A percentile compares a stretch with the other conserved stretches of the same genome.
These are phyloP conservation scores for Diuraphis noxia DNA, from an alignment of 1,140 invertebrate species.

Conservation along the genomic window DNA sequence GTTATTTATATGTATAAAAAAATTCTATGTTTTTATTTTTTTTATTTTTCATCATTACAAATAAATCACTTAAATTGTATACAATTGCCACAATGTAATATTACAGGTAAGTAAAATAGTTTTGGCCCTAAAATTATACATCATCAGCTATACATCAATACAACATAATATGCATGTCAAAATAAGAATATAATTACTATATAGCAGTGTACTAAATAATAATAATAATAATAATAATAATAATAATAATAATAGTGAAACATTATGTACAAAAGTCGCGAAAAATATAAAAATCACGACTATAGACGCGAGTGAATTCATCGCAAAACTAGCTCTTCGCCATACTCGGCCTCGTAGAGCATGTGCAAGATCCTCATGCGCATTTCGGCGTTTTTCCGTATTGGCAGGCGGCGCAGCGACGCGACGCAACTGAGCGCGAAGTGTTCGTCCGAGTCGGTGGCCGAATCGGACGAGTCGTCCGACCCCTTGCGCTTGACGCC, in stretches of 20 bases:
- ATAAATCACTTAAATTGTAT: slow-evolving; percentile 3
- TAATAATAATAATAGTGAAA: too few relatives aligned
- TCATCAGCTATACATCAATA: background rate
- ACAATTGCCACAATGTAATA: background rate
- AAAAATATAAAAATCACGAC: too few relatives aligned
- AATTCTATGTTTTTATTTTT: background rate
- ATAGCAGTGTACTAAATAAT: background rate
- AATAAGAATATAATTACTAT: background rate
- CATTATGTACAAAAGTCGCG: too few relatives aligned
- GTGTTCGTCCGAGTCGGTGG: slow-evolving; percentile 38
- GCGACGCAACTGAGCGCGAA: slow-evolving; percentile 50
- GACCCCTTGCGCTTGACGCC: slow-evolving; percentile 16
- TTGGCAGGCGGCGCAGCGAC: background rate
- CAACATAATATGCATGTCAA: background rate
- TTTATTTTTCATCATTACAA: background rate
- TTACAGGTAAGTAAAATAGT: background rate
- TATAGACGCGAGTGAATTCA: background rate
- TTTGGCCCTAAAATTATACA: background rate
- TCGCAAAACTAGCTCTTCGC: slow-evolving; percentile 4
- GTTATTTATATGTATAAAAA: background rate
- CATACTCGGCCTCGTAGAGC: slow-evolving; percentile 47
- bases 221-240: slow-evolving; percentile 5
- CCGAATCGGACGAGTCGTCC: background rate
- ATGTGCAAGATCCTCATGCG: slow-evolving; percentile 39
- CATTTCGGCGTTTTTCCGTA: slow-evolving; percentile 38